Base-by-base conservation (phyloP, 2,113 vertebrate genomes). In the Xiphorhynchus elegans region DNA sequence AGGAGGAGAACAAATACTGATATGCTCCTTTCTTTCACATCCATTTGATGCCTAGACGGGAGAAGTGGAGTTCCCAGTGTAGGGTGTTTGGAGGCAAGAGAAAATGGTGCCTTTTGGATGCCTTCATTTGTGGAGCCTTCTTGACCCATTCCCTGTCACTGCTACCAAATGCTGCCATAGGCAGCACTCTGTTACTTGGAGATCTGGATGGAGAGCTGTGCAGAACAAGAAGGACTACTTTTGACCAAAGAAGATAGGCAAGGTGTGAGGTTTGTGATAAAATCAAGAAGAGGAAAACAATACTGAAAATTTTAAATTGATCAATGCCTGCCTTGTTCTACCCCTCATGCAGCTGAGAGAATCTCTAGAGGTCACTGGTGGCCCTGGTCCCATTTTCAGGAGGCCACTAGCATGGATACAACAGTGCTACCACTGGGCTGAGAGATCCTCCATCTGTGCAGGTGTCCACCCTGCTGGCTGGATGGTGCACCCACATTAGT, bases 371-470 rank as follows among this genome's bases (percentile, higher is more conserved):
- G 20, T 29, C 44, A 18, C 5, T 25, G 24, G 17, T 67, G 24
- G 26, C 19, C 26, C 66, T 78, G 52, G n/a, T 70, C 11, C 39
- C n/a, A 31, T 67, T 37, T 10, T 76, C 50, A 62, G 52, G 52
- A 80, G 58, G 8, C 14, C 19, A 18, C 52, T 25, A 14, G n/a
- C 24, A 19, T 63, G 28, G 23, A 17, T 47, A 26, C 18, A 74
- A 59, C 53, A 24, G 35, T 8, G 11, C 29, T 67, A 14, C 1
- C 12, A 19, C n/a, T 4, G 2, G 17, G 58, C 63, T 76, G 63
- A 77, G 53, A 55, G 39, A 37, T 13, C 28, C n/a, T 89, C 35
- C 0, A 0, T n/a, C 39, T 63, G 47, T 47, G 21, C 0, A 0
- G 42, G 31, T 2, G 1, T 40, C 66, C n/a, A 25, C 24, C 24